phyloP scores from a whole-genome alignment of 2,888 invertebrate species.

The Dasypolia templi region DNA sequence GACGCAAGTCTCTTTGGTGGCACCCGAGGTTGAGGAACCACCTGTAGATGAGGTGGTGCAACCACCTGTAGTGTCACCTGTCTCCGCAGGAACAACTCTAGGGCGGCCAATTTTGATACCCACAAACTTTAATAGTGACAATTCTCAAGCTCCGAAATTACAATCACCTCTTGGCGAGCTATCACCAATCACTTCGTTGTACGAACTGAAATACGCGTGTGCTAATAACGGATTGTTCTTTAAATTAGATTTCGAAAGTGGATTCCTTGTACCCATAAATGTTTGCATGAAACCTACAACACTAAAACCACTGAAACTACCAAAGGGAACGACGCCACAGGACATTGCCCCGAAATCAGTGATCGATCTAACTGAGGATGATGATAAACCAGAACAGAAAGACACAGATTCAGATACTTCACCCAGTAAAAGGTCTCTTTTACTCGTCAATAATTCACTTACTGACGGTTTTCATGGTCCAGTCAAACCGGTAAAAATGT shows the following conservation, averaged over 20 bases:
- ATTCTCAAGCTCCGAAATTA: slow-evolving; percentile 7
- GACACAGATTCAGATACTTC: slow-evolving; percentile 5
- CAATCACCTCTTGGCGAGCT: slow-evolving; percentile 38
- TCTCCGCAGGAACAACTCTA: neutral
- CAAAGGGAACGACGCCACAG: neutral
- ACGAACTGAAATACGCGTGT: slow-evolving; percentile 80
- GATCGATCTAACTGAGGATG: slow-evolving; percentile 83
- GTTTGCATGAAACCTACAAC: slow-evolving; percentile 77
- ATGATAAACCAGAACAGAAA: slow-evolving; percentile 33
- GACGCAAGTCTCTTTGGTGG: neutral
- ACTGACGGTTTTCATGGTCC: neutral
- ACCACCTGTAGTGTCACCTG: neutral
- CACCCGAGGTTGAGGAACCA: slow-evolving; percentile 1
- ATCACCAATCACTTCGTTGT: slow-evolving; percentile 74
- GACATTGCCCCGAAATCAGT: slow-evolving; percentile 56
- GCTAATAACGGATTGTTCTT: slow-evolving; percentile 78
- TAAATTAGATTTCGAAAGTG: slow-evolving; percentile 79
- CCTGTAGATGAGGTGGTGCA: neutral
- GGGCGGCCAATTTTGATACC: slow-evolving; percentile 1
- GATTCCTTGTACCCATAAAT: slow-evolving; percentile 78
- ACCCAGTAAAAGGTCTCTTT: slow-evolving; percentile 35
- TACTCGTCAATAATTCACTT: slow-evolving; percentile 22
- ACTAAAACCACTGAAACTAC: slow-evolving; percentile 55
- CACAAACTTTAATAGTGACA: neutral
- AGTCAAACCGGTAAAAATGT: slow-evolving; percentile 59